Percentiles rank a stretch among this genome's conserved stretches.
These are phyloP conservation scores for Poeciliopsis infans DNA, from an alignment of 2,797 vertebrate genomes.

Conservation along the genomic window DNA sequence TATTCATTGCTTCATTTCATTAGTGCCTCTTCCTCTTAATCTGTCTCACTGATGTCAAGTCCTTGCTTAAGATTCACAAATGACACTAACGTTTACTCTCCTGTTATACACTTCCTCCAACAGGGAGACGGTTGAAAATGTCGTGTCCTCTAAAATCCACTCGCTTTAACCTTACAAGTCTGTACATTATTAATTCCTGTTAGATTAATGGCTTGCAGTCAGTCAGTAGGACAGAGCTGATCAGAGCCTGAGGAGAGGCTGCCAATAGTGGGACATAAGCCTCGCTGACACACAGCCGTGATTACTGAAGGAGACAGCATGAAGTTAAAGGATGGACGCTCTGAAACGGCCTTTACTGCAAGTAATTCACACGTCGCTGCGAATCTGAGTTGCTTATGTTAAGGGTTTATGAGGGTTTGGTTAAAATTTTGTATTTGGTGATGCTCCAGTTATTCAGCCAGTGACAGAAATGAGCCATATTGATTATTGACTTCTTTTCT, in stretches of 20 bases:
- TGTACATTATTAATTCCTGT: constrained; percentile 63
- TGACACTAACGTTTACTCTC: constrained; percentile 33
- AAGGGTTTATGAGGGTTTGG: background rate
- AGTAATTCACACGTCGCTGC: background rate
- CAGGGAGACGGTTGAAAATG: constrained; percentile 24
- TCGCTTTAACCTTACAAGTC: constrained; percentile 38
- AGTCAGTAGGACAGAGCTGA: constrained; percentile 44
- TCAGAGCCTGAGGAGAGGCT: constrained; percentile 51
- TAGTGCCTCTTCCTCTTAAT: constrained; percentile 53
- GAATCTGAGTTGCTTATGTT: background rate
- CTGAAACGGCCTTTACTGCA: constrained; percentile 1
- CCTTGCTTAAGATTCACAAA: constrained; percentile 56
- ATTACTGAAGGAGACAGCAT: constrained; percentile 35
- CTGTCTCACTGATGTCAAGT: constrained; percentile 48
- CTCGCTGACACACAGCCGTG: constrained; percentile 45
- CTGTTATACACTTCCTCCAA: constrained; percentile 5
- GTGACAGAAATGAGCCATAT: background rate
- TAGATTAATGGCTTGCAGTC: constrained; percentile 44
- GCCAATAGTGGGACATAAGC: constrained; percentile 64
- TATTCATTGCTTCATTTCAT: constrained; percentile 51
- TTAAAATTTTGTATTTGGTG: background rate
- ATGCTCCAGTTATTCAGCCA: background rate
- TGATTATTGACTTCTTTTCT: background rate
- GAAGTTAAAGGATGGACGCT: constrained; percentile 9
- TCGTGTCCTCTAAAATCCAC: constrained; percentile 64